Evolutionary conservation across 2,113 vertebrate species (phyloP), one percentile per base, ranked within the genome.

Genomic region (Siniperca knerii): DNA sequence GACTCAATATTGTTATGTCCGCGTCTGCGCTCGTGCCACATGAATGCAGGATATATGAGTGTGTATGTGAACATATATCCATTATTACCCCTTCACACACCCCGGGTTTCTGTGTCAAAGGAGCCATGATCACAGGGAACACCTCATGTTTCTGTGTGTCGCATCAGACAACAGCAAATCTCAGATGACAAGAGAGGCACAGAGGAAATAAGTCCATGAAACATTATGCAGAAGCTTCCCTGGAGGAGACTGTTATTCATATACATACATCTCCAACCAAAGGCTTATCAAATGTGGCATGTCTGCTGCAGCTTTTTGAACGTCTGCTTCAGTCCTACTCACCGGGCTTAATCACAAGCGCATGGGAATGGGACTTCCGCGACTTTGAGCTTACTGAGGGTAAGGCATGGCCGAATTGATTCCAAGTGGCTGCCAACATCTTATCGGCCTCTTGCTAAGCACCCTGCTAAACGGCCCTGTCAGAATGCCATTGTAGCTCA

Each of bases 361-460:
- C 79, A 50, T 35, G 78, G 78, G 77, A 72, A 77, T 29, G 72
- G 90, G 85, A 82, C 74, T 44, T 44, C 18, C 20, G 81, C 33
- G 77, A 87, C 69, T 42, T 79, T 42, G 40, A 55, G 84, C 67
- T 86, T 70, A 79, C 78, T 6, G 69, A 87, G 86, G 73, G 64
- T 60, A 81, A 87, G 73, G 87, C 87, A 79, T 70, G 84, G 92
- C 67, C 71, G n/a, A 80, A 90, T 91, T 90, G 90, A 92, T 92
- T 93, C 92, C 82, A 85, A 91, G 90, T 79, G 77, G 72, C 89
- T 90, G 90, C 82, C 85, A 76, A 84, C 48, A n/a, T 58, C 84
- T 92, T 90, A 89, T 94, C 81, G 61, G 87, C 84, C 90, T 82
- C 83, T 75, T 67, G 81, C 88, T 89, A 87, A 90, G 89, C 90